Evolutionary conservation across 2,113 vertebrate species (phyloP).

Genomic region (Bubo blakistoni): DNA sequence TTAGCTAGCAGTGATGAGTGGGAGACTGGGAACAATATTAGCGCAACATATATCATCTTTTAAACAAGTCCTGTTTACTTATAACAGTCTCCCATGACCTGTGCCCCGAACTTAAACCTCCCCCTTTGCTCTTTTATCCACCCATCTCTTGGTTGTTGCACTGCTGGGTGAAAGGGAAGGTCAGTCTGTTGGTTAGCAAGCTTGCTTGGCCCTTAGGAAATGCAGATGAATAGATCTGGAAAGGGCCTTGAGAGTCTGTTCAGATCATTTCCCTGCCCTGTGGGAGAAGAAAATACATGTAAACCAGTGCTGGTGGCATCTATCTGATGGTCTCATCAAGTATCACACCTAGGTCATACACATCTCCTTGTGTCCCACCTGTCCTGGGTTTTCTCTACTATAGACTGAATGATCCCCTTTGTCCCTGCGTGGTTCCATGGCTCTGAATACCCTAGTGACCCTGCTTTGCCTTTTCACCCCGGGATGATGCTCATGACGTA

Average conservation of each 20-base stretch:
- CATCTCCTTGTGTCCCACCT: background rate
- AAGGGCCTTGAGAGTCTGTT: background rate
- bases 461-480: background rate
- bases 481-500: accelerated
- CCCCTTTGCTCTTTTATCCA: background rate
- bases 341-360: accelerated
- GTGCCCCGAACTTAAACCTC: background rate
- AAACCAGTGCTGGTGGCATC: background rate
- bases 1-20: background rate
- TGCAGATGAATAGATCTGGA: background rate
- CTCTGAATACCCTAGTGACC: background rate
- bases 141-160: background rate
- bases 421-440: background rate
- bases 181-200: background rate
- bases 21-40: background rate
- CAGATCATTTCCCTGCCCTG: background rate
- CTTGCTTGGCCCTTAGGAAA: background rate
- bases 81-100: slow-evolving; percentile 33
- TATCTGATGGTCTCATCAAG: background rate
- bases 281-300: background rate
- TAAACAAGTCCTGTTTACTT: slow-evolving; percentile 12
- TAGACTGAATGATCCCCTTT: background rate
- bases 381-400: background rate
- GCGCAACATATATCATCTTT: background rate
- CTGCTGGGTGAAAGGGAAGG: background rate